Evolutionary conservation across 2,888 invertebrate species (phyloP).

Genomic region (Pammene aurita): DNA sequence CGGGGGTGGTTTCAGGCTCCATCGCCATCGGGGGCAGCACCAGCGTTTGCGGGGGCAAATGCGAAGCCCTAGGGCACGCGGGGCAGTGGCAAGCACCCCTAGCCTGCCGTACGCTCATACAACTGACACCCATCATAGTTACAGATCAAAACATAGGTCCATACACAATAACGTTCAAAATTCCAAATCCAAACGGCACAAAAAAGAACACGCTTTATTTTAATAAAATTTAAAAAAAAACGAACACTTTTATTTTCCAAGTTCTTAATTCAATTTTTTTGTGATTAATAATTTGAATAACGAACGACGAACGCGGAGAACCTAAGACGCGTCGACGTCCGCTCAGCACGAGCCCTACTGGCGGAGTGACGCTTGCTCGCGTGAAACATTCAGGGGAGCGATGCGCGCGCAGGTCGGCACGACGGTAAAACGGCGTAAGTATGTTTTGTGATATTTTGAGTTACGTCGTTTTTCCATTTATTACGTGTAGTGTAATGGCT

Average conservation of each 20-base stretch:
- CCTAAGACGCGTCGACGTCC: slow-evolving; percentile 59
- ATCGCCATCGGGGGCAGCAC: slow-evolving; percentile 78
- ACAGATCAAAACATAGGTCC: slow-evolving; percentile 42
- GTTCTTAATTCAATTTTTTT: slow-evolving; percentile 19
- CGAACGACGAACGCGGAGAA: slow-evolving; percentile 30
- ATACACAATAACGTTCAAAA: background rate
- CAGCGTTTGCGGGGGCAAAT: slow-evolving; percentile 74
- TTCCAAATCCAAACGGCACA: slow-evolving; percentile 1
- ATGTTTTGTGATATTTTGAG: background rate
- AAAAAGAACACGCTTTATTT: background rate
- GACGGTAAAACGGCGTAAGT: slow-evolving; percentile 12
- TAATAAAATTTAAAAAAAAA: background rate
- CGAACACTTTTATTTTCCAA: background rate
- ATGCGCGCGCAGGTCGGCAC: slow-evolving; percentile 54
- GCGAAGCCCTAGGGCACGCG: slow-evolving; percentile 77
- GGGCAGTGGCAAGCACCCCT: slow-evolving; percentile 83
- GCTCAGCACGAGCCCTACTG: slow-evolving; percentile 65
- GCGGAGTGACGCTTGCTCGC: slow-evolving; percentile 63
- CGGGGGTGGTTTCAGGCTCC: slow-evolving; percentile 75
- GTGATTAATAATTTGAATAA: slow-evolving; percentile 11
- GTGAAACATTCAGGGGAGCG: slow-evolving; percentile 44
- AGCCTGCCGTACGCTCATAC: slow-evolving; percentile 81
- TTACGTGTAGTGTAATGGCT: background rate
- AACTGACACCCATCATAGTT: slow-evolving; percentile 82
- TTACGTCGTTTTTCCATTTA: background rate